These are phyloP conservation scores for Lacerta bilineata DNA, from an alignment of 2,797 vertebrate species.

Conservation along the genomic window DNA sequence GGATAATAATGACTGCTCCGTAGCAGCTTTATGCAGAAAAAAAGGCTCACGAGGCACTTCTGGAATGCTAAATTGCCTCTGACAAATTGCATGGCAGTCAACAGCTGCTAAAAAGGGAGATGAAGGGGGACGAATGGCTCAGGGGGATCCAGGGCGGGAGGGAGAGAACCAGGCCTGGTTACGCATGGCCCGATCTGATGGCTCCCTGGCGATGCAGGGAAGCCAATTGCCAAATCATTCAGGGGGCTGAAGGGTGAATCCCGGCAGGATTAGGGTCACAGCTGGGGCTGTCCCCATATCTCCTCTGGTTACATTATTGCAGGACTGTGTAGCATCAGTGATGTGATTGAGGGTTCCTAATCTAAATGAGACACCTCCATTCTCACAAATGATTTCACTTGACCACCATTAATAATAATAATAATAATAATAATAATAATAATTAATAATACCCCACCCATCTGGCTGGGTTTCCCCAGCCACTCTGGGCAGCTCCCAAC, in stretches of 20 bases:
- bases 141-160: not conserved
- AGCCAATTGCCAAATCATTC: not conserved
- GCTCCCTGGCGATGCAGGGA: not conserved
- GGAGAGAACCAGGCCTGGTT: too few species aligned
- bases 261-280: not conserved
- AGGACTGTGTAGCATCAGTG: not conserved
- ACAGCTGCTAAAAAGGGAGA: not conserved
- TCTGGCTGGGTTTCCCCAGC: too few species aligned
- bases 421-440: too few species aligned
- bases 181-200: too few species aligned
- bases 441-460: too few species aligned
- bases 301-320: not conserved
- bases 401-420: too few species aligned
- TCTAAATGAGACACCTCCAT: not conserved
- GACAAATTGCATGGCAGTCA: not conserved
- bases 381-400: not conserved
- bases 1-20: constrained; percentile 44
- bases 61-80: constrained; percentile 19
- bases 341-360: not conserved
- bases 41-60: constrained; percentile 11
- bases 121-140: not conserved
- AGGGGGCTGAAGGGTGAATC: not conserved
- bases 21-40: not conserved
- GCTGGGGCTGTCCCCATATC: not conserved
- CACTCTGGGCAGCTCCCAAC: too few species aligned